Evolutionary conservation across 2,888 invertebrate species (phyloP), one percentile per base, ranked within the genome.

Genomic region (Nymphalis urticae): DNA sequence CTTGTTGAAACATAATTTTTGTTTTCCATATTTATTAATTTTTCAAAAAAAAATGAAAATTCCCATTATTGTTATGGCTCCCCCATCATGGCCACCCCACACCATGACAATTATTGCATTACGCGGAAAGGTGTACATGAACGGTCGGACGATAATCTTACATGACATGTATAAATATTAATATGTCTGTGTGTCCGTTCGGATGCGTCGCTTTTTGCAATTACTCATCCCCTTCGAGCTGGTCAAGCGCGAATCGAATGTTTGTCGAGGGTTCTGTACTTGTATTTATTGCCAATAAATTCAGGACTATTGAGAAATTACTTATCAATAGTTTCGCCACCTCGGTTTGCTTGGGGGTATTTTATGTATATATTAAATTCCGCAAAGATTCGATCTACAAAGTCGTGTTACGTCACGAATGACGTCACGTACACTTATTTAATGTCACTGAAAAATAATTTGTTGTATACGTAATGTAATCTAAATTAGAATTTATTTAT

Each of bases 151-250:
- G 75, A 76, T 85, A 83, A 87, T 87, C 81, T 81, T 79, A 73
- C 74, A 74, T 80, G 85, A 87, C 87, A 77, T 76, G 77, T 77
- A 79, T 79, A 82, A 78, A 83, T 83, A 85, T 85, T 82, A 81
- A 82, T 82, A 82, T 81, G 81, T 82, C 79, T 79, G 79, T 77
- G 70, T 74, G 82, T 80, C 77, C 75, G 80, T 78, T 75, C 73
- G 75, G 73, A 76, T 77, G 77, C 75, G 73, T 75, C 75, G 74
- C 73, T 75, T 73, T 72, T 74, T 72, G 70, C 73, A 71, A 73
- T 70, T 73, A 72, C 72, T 69, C 75, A 74, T 75, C 76, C 76
- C 73, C 71, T 70, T 69, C 50, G 53, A 62, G 61, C 54, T 66
- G 70, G 72, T 74, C 75, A 74, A 70, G 71, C 72, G 73, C 63